phyloP scores from a whole-genome alignment of 2,797 vertebrate genomes.

The Adelosebastes latens region DNA sequence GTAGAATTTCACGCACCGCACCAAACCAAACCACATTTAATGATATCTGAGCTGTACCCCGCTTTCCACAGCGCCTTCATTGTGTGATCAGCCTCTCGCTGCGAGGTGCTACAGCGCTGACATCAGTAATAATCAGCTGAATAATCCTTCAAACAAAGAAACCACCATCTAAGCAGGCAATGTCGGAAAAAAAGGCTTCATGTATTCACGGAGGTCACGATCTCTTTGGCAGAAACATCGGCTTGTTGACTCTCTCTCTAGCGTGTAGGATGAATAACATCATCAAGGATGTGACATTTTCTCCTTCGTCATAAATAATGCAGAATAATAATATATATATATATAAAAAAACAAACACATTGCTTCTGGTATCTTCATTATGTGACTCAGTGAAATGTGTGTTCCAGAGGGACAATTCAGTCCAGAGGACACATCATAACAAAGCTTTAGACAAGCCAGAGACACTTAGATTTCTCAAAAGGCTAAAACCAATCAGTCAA shows the following conservation, averaged over 20 bases:
- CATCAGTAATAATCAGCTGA: conserved; percentile 30
- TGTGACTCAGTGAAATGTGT: conserved; percentile 30
- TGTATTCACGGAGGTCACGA: background rate
- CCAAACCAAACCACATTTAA: conserved; percentile 40
- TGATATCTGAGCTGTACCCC: conserved; percentile 33
- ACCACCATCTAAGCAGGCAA: background rate
- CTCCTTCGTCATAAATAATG: conserved; percentile 44
- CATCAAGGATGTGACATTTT: conserved; percentile 35
- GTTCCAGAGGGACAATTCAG: conserved; percentile 26
- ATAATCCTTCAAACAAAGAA: conserved; percentile 52
- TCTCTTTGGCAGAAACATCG: conserved; percentile 10
- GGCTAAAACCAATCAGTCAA: conserved; percentile 6
- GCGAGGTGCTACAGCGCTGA: conserved; percentile 42
- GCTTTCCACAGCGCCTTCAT: conserved; percentile 47
- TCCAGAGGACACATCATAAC: conserved; percentile 3
- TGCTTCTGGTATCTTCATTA: conserved; percentile 29
- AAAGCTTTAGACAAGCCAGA: conserved; percentile 28
- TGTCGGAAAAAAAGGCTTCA: background rate
- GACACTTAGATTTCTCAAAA: conserved; percentile 33
- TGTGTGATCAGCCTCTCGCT: conserved; percentile 42
- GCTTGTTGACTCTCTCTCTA: background rate
- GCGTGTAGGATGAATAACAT: background rate
- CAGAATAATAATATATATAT: conserved; percentile 4
- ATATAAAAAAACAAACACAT: background rate
- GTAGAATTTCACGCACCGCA: conserved; percentile 39